phyloP scores from a whole-genome alignment of 1,140 invertebrate genomes.

The Drosophila repleta region DNA sequence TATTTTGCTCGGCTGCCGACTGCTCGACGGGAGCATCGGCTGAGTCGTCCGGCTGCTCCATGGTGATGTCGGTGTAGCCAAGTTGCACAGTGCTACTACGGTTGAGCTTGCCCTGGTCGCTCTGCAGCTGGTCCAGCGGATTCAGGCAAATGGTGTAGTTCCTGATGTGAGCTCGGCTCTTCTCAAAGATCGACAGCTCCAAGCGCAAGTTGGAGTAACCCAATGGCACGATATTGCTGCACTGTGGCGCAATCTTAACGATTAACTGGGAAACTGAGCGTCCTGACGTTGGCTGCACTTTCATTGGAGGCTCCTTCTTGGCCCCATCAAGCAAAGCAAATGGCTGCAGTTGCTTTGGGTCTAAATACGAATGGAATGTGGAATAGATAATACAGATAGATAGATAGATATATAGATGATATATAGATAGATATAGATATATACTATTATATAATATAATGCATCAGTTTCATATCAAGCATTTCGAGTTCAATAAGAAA shows the following conservation, averaged over 20 bases:
- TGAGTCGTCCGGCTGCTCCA: constrained; percentile 1
- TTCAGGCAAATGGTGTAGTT: constrained; percentile 20
- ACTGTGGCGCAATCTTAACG: background rate
- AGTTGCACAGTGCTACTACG: constrained; percentile 11
- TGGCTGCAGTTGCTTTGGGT: constrained; percentile 18
- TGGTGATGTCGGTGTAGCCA: background rate
- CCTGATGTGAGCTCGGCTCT: background rate
- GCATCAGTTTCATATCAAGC: background rate
- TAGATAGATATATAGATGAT: background rate
- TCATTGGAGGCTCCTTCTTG: constrained; percentile 13
- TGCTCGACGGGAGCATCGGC: constrained; percentile 19
- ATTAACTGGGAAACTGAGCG: constrained; percentile 11
- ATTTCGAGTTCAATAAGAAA: background rate
- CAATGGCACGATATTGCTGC: background rate
- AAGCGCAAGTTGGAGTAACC: constrained; percentile 9
- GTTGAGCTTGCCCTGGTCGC: constrained; percentile 1
- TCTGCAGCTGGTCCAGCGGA: constrained; percentile 16
- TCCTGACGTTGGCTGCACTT: background rate
- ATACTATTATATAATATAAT: too few species aligned
- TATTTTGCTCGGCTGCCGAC: constrained; percentile 1
- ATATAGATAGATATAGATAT: background rate
- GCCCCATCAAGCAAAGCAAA: constrained; percentile 4
- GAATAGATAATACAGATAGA: background rate
- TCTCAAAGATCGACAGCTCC: constrained; percentile 8
- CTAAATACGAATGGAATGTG: too few species aligned